Base-by-base conservation (phyloP, 2,888 invertebrate species). In the Pasiphila rectangulata region DNA sequence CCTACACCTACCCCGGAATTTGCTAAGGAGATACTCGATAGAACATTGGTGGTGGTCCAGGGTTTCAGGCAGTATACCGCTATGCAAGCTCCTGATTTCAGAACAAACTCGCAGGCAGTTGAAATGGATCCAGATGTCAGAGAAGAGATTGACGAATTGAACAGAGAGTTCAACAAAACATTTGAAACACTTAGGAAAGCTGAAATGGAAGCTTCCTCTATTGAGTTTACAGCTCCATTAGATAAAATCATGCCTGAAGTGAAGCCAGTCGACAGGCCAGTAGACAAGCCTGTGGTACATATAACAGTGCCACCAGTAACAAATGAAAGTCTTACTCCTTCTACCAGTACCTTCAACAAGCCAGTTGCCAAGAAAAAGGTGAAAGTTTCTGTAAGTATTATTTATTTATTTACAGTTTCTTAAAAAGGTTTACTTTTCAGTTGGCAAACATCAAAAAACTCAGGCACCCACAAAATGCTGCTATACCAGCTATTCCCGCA, bases 41-140 rank as follows among this genome's bases (percentile, higher is more conserved):
- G 94, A 61, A 86, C 93, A 3, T 85, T 90, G 58, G 93, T 94
- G 32, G 93, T 96, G 12, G 89, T 91, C 27, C 91, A 92, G 61
- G 95, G 96, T 17, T 72, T 96, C 30, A 89, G 87, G 55, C 91
- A 93, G 56, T 93, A 93, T 62, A 78, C 84, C 32, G 54, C 69
- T 12, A 72, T 86, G 79, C 63, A 79, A 55, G 64, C 78, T 27
- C 78, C 83, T 59, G 79, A 75, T 57, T 66, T 75, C 13, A 73
- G 68, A 47, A 48, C 59, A 51, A 63, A 65, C 49, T 15, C 56
- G 60, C 72, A 73, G 13, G 62, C 63, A 23, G 42, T 63, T 1
- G 59, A 61, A 10, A 82, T 84, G 79, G 81, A 88, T 55, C 67
- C 74, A 3, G 61, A 75, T 45, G 58, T 76, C 41, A 73, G 71